Base-by-base conservation (phyloP, 2,888 invertebrate genomes). In the Neoaliturus tenellus region DNA sequence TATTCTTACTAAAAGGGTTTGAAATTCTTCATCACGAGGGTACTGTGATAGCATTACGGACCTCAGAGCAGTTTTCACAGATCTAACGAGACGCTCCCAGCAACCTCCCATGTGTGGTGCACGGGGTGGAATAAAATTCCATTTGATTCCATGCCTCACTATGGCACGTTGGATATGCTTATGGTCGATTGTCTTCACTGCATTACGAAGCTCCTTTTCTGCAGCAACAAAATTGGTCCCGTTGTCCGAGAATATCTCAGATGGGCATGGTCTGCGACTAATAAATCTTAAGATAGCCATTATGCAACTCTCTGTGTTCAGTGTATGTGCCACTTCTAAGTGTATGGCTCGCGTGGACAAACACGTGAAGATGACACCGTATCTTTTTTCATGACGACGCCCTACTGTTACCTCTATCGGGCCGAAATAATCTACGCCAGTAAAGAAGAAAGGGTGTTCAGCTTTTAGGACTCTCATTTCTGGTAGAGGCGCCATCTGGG, bases 201-300 rank as follows among this genome's bases (percentile, higher is more conserved):
- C 31, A 31, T 35, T 35, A 14, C 67, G 31, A n/a, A 67, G 67
- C 20, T 67, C 67, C 33, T 67, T 67, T 1, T 71, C 41, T n/a
- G 71, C n/a, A 20, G 71, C 71, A 1, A 71, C 71, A 71, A 71
- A 39, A 20, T 71, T 71, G 5, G 35, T 71, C 17, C 71, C 39
- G 20, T 39, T 71, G 20, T 71, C 71, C 1, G 71, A 71, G 39
- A 35, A 71, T 39, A 71, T 71, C 10, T 71, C 71, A 2, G 71
- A 71, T 39, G 71, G 71, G 39, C 71, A 71, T n/a, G 71, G 71
- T 23, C 71, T 71, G 1, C 41, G 71, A n/a, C 71, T 71, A 31
- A 71, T 71, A 20, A 71, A 71, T 23, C 71, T n/a, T 5, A 39
- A 39, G 3, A 71, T 33, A 23, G 71, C 41, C 39, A 71, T 71